Percentiles rank a stretch among this genome's conserved stretches.
phyloP scores from a whole-genome alignment of 2,113 vertebrate species.

The Oreochromis tanganicae region DNA sequence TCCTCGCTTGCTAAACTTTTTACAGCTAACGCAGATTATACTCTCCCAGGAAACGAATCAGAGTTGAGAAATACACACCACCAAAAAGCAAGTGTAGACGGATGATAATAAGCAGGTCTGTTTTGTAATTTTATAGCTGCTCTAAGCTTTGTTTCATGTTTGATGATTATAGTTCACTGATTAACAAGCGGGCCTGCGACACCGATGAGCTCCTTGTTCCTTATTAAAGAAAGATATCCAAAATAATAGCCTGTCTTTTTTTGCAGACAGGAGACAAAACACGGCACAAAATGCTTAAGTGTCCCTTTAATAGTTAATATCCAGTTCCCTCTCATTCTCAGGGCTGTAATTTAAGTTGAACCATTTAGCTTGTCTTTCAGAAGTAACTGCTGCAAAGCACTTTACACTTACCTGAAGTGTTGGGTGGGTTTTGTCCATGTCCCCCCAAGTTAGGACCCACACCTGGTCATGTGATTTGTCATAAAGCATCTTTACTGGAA shows the following conservation, averaged over 20 bases:
- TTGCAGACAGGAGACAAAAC: not conserved
- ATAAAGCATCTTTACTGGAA: conserved; percentile 87
- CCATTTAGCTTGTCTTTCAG: not conserved
- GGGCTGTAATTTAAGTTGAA: not conserved
- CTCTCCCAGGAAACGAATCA: not conserved
- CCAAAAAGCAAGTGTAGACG: not conserved
- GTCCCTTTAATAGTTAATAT: not conserved
- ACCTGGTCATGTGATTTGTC: conserved; percentile 98
- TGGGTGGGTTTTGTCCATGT: conserved; percentile 75
- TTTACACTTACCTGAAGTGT: conserved; percentile 79
- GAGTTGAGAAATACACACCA: not conserved
- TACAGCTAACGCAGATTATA: not conserved
- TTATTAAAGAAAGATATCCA: not conserved
- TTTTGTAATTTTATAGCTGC: not conserved
- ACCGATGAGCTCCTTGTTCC: not conserved
- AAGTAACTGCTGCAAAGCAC: not conserved
- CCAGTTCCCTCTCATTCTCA: not conserved
- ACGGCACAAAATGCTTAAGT: not conserved
- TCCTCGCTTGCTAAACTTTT: not conserved
- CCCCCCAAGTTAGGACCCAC: conserved; percentile 91
- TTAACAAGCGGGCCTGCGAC: not conserved
- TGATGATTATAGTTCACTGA: not conserved
- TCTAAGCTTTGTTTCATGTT: not conserved
- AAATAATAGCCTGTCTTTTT: not conserved
- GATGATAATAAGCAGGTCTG: not conserved